Base-by-base conservation (phyloP, 1,140 invertebrate species). In the Neoseiulus cucumeris region DNA sequence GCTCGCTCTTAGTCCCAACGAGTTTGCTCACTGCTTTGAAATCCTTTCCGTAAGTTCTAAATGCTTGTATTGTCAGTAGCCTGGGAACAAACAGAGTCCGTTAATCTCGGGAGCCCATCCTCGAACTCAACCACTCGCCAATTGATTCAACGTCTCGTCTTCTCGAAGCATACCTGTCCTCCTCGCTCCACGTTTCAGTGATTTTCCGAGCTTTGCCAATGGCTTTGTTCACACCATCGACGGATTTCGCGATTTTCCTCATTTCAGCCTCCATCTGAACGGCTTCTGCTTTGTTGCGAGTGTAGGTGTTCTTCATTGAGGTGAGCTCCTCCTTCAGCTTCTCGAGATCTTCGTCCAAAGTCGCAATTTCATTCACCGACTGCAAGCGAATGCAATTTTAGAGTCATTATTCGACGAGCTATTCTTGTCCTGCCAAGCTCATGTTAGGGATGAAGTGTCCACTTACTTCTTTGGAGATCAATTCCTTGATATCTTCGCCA, bases 151-250 rank as follows among this genome's bases (percentile, higher is more conserved):
- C n/a, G n/a, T 39, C 9, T 39, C 9, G 33, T 39, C 33, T 39
- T 17, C 33, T 59, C 9, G 5, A 14, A 29, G 4, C 51, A 1
- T 59, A 59, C 51, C 51, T 59, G 22, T 59, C 51, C 51, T 59
- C 51, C 33, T 59, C 33, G 51, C 25, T 59, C 51, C 51, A 59
- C 4, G 25, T 33, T 25, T 59, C 51, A 14, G 51, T 59, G 22
- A 59, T 59, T 59, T 59, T 59, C 14, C 51, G 51, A 9, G 51
- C 51, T 25, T 59, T 59, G 22, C 51, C 51, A 29, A 59, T 59
- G 14, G 51, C 51, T 20, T 59, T 59, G 51, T 25, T 59, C 51
- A 59, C 51, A 14, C 17, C 12, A 25, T 59, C 51, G 22, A 59
- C 51, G 33, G 51, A 29, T 59, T 59, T 59, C 1, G 51, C 51